A percentile compares a stretch with the other conserved stretches of the same genome.
Evolutionary conservation across 1,140 invertebrate genomes (phyloP).

Genomic region (Melanaphis sacchari): DNA sequence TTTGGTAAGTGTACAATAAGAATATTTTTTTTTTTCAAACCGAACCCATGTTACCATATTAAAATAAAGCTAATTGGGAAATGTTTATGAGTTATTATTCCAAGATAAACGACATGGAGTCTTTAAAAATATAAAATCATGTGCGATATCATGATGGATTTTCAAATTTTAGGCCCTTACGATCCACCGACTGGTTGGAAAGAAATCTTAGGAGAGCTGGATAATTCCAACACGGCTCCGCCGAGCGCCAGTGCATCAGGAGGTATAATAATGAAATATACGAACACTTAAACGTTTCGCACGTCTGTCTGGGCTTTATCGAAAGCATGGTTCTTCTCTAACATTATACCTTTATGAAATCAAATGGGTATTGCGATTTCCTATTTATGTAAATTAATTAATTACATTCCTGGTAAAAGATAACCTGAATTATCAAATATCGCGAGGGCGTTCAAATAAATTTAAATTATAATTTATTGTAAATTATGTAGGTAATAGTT

Average conservation of each 20-base stretch:
- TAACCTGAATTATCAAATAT: neutral
- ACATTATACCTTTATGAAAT: constrained; percentile 36
- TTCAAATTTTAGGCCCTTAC: constrained; percentile 63
- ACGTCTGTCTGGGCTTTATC: constrained; percentile 55
- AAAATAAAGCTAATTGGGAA: neutral
- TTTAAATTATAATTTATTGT: neutral
- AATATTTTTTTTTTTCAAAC: neutral
- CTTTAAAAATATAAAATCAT: neutral
- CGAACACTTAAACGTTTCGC: constrained; percentile 50
- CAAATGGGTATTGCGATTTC: neutral
- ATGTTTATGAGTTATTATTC: neutral
- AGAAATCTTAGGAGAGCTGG: constrained; percentile 61
- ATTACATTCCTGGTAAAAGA: neutral
- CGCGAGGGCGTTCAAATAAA: neutral
- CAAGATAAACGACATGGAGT: neutral
- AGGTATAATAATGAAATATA: constrained; percentile 55
- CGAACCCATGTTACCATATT: neutral
- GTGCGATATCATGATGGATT: constrained; percentile 36
- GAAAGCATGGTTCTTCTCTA: constrained; percentile 49
- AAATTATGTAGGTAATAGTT: neutral
- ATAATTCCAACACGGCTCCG: constrained; percentile 59
- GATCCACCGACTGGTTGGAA: constrained; percentile 65
- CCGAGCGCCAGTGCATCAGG: constrained; percentile 56
- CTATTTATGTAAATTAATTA: neutral
- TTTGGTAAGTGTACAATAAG: constrained; percentile 76